A percentile compares a stretch with the other conserved stretches of the same genome.
phyloP scores from a whole-genome alignment of 2,888 invertebrate genomes.

The Cerceris ruficornis region DNA sequence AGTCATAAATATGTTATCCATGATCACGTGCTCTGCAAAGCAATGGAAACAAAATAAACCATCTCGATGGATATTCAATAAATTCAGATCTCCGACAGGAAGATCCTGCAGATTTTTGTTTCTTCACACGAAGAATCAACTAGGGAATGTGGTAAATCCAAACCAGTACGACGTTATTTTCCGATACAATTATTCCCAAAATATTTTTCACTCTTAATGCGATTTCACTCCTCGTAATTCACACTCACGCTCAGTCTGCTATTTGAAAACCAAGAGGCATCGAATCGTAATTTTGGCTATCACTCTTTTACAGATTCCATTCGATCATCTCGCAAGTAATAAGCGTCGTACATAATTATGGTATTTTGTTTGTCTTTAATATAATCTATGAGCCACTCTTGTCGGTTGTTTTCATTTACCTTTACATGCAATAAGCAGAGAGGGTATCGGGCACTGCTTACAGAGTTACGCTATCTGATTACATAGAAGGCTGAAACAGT shows the following conservation, averaged over 20 bases:
- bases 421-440: conserved; percentile 33
- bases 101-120: neutral
- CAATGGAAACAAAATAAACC: no score
- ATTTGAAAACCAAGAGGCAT: neutral
- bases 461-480: conserved; percentile 39
- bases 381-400: conserved; percentile 35
- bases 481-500: conserved; percentile 34
- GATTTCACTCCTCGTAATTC: conserved; percentile 6
- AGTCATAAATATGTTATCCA: neutral
- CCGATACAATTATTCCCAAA: conserved; percentile 4
- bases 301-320: conserved; percentile 4
- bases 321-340: conserved; percentile 34
- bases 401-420: conserved; percentile 27
- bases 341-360: conserved; percentile 45
- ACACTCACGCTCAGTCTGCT: neutral
- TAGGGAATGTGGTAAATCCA: conserved; percentile 44
- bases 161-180: conserved; percentile 16
- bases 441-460: conserved; percentile 28
- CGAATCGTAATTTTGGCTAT: neutral
- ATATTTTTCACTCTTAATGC: conserved; percentile 14
- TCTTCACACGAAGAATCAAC: neutral
- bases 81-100: neutral
- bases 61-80: no score
- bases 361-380: conserved; percentile 11
- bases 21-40: no score